phyloP scores from a whole-genome alignment of 1,140 invertebrate genomes.

The Akabosia matsudoensis region DNA sequence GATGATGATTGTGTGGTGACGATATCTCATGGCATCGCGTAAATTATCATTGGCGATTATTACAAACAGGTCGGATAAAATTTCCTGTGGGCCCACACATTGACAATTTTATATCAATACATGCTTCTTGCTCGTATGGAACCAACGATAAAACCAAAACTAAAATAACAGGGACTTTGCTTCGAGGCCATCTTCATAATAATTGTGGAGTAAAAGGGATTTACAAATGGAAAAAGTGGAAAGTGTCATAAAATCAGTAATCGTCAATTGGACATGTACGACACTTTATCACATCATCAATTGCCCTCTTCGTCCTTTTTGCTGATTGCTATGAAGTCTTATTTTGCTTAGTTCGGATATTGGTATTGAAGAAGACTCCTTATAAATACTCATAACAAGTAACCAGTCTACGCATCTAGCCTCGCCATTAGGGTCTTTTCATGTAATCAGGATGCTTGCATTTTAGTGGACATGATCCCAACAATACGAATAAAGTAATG shows the following conservation, averaged over 20 bases:
- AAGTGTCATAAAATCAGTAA: conserved; percentile 14
- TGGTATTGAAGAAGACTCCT: background rate
- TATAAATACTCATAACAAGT: background rate
- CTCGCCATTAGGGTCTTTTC: background rate
- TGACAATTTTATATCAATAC: background rate
- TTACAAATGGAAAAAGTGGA: conserved; percentile 18
- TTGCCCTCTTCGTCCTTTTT: background rate
- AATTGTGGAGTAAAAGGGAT: conserved; percentile 6
- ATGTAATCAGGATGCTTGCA: background rate
- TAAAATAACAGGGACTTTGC: background rate
- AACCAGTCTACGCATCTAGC: background rate
- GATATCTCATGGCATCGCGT: background rate
- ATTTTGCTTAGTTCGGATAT: background rate
- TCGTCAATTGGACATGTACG: background rate
- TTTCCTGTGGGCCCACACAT: too few species aligned
- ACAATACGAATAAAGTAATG: conserved; percentile 3
- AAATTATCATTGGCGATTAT: too few species aligned
- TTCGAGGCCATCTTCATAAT: background rate
- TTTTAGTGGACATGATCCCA: conserved; percentile 8
- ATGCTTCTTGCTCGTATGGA: too few species aligned
- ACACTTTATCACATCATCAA: background rate
- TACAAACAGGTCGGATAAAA: too few species aligned
- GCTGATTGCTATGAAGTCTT: background rate
- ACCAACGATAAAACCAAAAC: too few species aligned
- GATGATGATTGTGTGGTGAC: background rate